Evolutionary conservation across 1,140 invertebrate genomes (phyloP), one percentile per base, ranked within the genome.

Genomic region (Cecropterus lyciades): DNA sequence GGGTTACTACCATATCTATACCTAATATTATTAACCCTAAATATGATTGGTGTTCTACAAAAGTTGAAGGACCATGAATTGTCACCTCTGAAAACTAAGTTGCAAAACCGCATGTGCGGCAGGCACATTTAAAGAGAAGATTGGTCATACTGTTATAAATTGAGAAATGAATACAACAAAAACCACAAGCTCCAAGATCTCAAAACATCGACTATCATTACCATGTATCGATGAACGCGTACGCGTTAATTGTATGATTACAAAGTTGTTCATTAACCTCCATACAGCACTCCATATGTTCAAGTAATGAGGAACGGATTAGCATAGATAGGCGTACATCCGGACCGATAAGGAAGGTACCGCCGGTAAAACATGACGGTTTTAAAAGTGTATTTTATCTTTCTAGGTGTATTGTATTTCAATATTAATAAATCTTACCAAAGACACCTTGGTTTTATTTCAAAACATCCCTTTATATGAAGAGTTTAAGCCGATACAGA

Each of bases 331-430:
- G 43, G 14, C 27, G 45, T 46, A 46, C 43, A 48, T 60, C 57
- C 43, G 43, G 57, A 13, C n/a, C 11, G 53, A 33, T 37, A 11
- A 24, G 37, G 17, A 43, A 43, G 15, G n/a, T 15, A 17, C 45
- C 45, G 27, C 27, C 11, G 9, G 46, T 46, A 24, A 30, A n/a
- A n/a, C 10, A 10, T 33, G 8, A 7, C 45, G 27, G 59, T 49
- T 62, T 62, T 48, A 33, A 62, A 11, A 40, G 40, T 51, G 59
- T 62, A 62, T 62, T 62, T 62, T 62, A 62, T 62, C 59, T 62
- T 62, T 62, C 59, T 62, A 62, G 59, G n/a, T 62, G 59, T 62
- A 62, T 60, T 49, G 59, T 62, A 62, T 62, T 62, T 62, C 45
- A 49, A 49, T 49, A 60, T 60, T 60, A 53, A 60, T 60, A 60